These are phyloP conservation scores for Nicator chloris DNA, from an alignment of 2,113 vertebrate species.

Conservation along the genomic window DNA sequence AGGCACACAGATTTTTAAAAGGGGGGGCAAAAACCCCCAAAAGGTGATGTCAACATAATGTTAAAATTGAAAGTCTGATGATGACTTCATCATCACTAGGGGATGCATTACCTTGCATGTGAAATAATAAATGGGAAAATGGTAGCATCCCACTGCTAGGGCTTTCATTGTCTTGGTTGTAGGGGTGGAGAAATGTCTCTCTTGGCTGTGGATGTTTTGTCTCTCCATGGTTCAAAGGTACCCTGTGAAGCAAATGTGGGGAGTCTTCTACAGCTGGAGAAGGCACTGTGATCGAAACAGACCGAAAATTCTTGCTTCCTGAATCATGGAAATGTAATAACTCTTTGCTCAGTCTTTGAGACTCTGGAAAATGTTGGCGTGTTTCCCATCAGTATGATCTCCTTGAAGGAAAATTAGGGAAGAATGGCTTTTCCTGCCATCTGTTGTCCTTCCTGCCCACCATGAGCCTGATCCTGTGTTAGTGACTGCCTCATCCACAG, in stretches of 20 bases:
- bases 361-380: not conserved
- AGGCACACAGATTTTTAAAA: not conserved
- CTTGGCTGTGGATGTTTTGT: not conserved
- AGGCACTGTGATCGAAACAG: not conserved
- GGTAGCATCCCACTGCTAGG: fast-evolving
- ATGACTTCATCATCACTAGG: fast-evolving
- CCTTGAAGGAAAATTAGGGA: not conserved
- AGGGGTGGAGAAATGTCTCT: not conserved
- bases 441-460: not conserved
- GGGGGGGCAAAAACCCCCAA: fast-evolving
- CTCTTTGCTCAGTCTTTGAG: not conserved
- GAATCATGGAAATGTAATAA: conserved; percentile 16
- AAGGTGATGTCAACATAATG: fast-evolving
- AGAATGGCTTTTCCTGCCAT: not conserved
- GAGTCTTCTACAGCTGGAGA: not conserved
- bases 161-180: not conserved
- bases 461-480: not conserved
- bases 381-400: not conserved
- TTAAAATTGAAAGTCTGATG: not conserved
- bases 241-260: not conserved
- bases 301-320: not conserved
- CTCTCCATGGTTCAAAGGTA: not conserved
- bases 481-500: not conserved
- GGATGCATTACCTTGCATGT: fast-evolving
- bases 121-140: not conserved